Percentiles rank a stretch among this genome's conserved stretches.
These are phyloP conservation scores for Cyclophora albipunctata DNA, from an alignment of 2,888 invertebrate species.

Conservation along the genomic window DNA sequence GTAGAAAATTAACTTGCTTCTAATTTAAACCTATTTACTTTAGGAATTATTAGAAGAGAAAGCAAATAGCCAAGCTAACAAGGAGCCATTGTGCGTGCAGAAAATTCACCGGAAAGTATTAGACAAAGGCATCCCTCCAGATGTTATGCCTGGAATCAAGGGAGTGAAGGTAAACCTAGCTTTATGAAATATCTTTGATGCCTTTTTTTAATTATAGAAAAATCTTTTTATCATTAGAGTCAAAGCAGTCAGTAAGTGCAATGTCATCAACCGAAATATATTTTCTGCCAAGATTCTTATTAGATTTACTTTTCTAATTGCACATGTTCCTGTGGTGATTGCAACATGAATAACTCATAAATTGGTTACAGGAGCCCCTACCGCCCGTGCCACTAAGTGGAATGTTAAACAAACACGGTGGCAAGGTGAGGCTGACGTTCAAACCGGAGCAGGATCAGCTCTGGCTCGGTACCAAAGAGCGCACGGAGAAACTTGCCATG, in stretches of 20 bases:
- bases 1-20: too few relatives aligned
- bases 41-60: constrained; percentile 79
- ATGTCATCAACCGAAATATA: too few relatives aligned
- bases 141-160: constrained; percentile 90
- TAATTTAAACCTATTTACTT: constrained; percentile 14
- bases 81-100: constrained; percentile 84
- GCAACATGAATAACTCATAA: too few relatives aligned
- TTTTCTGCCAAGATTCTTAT: too few relatives aligned
- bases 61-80: constrained; percentile 71
- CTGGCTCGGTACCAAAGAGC: constrained; percentile 94
- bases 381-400: constrained; percentile 89
- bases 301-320: too few relatives aligned
- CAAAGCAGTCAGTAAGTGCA: too few relatives aligned
- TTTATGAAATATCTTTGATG: too few relatives aligned
- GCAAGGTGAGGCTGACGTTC: constrained; percentile 92
- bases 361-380: constrained; percentile 78
- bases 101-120: constrained; percentile 90
- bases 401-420: constrained; percentile 92
- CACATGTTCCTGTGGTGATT: too few relatives aligned
- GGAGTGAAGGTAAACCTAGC: constrained; percentile 80
- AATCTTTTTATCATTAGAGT: too few relatives aligned
- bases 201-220: too few relatives aligned
- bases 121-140: constrained; percentile 93
- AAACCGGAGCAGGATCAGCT: constrained; percentile 92
- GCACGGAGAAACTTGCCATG: constrained; percentile 94